These are phyloP conservation scores for Stratiomys singularior DNA, from an alignment of 2,888 invertebrate genomes.

Conservation along the genomic window DNA sequence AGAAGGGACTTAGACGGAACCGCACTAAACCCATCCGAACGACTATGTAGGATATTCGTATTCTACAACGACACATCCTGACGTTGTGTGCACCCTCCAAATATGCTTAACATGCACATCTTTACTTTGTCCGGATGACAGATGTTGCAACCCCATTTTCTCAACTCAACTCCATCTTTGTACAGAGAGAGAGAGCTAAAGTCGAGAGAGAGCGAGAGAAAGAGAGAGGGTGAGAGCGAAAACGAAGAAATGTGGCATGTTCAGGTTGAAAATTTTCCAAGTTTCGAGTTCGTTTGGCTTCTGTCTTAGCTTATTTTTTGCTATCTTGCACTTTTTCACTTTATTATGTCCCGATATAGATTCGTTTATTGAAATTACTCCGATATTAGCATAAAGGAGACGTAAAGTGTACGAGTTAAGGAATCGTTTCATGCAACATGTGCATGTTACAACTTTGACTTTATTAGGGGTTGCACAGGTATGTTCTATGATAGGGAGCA, in stretches of 20 bases:
- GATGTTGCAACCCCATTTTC: constrained; percentile 48
- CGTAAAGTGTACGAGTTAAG: background rate
- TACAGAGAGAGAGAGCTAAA: no score
- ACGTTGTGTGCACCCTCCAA: constrained; percentile 34
- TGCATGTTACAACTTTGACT: background rate
- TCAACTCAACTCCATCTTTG: constrained; percentile 3
- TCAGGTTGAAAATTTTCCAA: constrained; percentile 1
- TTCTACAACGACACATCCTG: constrained; percentile 1
- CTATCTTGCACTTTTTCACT: constrained; percentile 48
- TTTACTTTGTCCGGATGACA: constrained; percentile 46
- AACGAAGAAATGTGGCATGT: background rate
- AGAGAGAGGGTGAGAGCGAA: no score
- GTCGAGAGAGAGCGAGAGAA: no score
- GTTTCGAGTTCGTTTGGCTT: constrained; percentile 6
- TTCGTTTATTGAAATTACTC: constrained; percentile 47
- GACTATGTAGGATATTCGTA: background rate
- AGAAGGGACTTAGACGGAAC: constrained; percentile 8
- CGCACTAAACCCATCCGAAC: constrained; percentile 22
- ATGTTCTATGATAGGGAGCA: background rate
- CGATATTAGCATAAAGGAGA: constrained; percentile 35
- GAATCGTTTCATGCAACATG: background rate
- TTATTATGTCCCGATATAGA: constrained; percentile 48
- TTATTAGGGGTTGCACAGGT: constrained; percentile 14
- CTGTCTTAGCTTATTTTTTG: constrained; percentile 38
- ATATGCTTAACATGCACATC: constrained; percentile 49